Conservation (phyloP, 1,140 invertebrate genomes). For the Sitobion miscanthi region DNA sequence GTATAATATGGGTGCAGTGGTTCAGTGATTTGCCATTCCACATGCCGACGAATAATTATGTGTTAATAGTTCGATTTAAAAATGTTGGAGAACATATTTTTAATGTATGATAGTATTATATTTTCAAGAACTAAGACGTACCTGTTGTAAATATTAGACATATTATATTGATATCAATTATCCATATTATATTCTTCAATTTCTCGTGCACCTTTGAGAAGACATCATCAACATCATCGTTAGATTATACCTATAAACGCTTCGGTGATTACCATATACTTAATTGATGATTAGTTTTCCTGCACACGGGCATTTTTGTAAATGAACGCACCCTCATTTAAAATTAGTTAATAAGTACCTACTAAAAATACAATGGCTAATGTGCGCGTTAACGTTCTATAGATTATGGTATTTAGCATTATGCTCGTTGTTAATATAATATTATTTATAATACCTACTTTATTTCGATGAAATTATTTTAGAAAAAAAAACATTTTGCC, state of each 20-base stretch:
- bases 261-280: background rate
- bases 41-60: background rate
- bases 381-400: background rate
- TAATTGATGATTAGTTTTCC: conserved; percentile 8
- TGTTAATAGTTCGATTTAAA: background rate
- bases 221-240: conserved; percentile 5
- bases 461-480: background rate
- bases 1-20: too few species aligned
- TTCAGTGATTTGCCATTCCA: background rate
- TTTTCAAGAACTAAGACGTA: background rate
- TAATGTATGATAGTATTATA: background rate
- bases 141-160: background rate
- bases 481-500: background rate
- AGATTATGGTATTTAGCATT: background rate
- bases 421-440: background rate
- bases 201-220: background rate
- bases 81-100: background rate
- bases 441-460: background rate
- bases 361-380: conserved; percentile 18
- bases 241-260: background rate
- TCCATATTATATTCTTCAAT: background rate
- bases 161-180: background rate
- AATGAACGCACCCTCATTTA: conserved; percentile 20
- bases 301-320: background rate
- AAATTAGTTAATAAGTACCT: background rate